Evolutionary conservation across 1,140 invertebrate species (phyloP), one percentile per base, ranked within the genome.

Genomic region (Gryllus bimaculatus): DNA sequence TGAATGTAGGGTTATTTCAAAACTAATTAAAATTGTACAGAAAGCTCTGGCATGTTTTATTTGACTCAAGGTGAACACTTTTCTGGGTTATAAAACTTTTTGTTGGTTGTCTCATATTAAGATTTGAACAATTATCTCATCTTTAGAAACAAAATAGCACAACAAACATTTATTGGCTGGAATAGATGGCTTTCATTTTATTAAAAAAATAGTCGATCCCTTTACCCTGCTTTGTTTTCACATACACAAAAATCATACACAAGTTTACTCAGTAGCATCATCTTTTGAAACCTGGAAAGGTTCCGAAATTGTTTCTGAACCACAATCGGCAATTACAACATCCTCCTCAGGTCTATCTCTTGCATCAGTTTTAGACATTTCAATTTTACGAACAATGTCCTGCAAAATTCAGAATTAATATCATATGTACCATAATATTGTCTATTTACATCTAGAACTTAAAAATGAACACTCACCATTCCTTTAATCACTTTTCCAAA

Each of bases 401-500:
- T 94, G 86, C 49, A 77, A 77, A 54, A 77, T 13, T 13, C 10
- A 66, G 18, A 18, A 66, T 66, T 66, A 66, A 66, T 13, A 66
- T 13, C 7, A 7, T 66, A 66, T 7, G 7, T 13, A 13, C 54
- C 54, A 1, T 13, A 13, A 66, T 66, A 18, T 10, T 18, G 2
- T 10, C 10, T 66, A 66, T 10, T 7, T 13, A 66, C 2, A 66
- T 13, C 0, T 2, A 18, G 7, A 13, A 66, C 10, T 3, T 12
- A 8, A 75, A 49, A 66, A 79, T 80, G 78, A n/a, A 78, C 74
- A 84, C 88, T 86, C 88, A 94, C 94, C 94, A 98, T 97, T 87
- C 96, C 96, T 83, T 92, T 92, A 47, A 97, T 82, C 76, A 98
- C 85, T 89, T 98, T 98, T 80, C 98, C 98, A 86, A 99, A 99